Base-by-base conservation (phyloP, 2,888 invertebrate species). In the Eurois occulta region DNA sequence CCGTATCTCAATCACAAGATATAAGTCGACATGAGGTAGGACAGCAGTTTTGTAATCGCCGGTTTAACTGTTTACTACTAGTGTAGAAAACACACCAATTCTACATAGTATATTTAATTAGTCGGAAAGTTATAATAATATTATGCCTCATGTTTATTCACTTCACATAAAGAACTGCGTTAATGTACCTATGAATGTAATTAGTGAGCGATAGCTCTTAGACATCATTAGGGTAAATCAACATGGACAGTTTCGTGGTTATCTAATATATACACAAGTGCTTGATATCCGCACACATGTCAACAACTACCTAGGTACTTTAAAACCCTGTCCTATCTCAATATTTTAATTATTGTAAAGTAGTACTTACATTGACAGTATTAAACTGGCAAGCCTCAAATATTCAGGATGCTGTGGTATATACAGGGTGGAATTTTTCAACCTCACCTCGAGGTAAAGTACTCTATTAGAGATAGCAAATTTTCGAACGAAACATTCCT, bases 181-280 rank as follows among this genome's bases (percentile, higher is more conserved):
- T 60, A 32, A 28, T 43, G 41, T 68, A 52, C 52, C 32, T 48
- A 68, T 32, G n/a, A 58, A 48, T 41, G n/a, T 68, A 78, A 78
- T 78, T 77, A 46, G 28, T 58, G 38, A 67, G 58, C 38, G 48
- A 70, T 62, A 52, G 41, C 48, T 60, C 64, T 43, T 41, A 62
- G 69, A 77, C 78, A 78, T 43, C 48, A 43, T 32, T 69, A 43
- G 60, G 60, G 78, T 43, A 62, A 38, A 52, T 28, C 60, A 78
- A 78, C n/a, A 69, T 52, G 13, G 21, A 62, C 32, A 69, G 41
- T 43, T 62, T 78, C n/a, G 64, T 43, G 28, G n/a, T 65, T 55
- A 28, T 46, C 13, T 18, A 24, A 65, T 70, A 43, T 70, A 43
- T 18, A 62, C 41, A 41, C 35, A 48, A 48, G 18, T 52, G 24